phyloP scores from a whole-genome alignment of 2,888 invertebrate species.

The Spilosoma lubricipeda region DNA sequence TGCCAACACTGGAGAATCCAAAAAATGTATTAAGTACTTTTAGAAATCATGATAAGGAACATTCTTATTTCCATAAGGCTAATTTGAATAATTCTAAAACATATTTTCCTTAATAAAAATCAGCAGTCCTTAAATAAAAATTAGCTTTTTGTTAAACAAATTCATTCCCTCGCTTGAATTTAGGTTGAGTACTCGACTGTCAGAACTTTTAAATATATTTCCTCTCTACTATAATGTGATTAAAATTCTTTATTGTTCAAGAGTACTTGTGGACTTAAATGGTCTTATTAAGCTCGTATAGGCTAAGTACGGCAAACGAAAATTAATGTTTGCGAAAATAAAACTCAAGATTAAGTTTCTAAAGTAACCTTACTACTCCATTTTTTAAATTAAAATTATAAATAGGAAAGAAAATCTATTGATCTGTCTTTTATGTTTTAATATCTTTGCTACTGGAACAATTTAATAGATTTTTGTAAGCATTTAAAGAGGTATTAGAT shows the following conservation, averaged over 20 bases:
- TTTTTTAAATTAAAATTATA: background rate
- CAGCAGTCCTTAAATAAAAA: conserved; percentile 53
- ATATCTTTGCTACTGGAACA: too few relatives aligned
- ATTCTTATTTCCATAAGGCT: background rate
- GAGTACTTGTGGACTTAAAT: conserved; percentile 37
- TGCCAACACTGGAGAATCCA: too few relatives aligned
- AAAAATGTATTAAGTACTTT: background rate
- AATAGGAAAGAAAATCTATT: too few relatives aligned
- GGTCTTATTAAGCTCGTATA: conserved; percentile 30
- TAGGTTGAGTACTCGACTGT: conserved; percentile 49
- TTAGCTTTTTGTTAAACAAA: conserved; percentile 61
- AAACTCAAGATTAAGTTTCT: background rate
- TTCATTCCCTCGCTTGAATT: conserved; percentile 54
- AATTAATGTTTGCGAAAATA: background rate
- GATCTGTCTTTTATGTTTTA: too few relatives aligned
- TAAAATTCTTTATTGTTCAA: conserved; percentile 42
- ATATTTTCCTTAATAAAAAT: conserved; percentile 41
- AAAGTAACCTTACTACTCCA: background rate
- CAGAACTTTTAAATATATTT: conserved; percentile 48
- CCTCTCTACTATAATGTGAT: conserved; percentile 38
- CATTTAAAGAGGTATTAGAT: too few relatives aligned
- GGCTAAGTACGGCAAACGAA: background rate
- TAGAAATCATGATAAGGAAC: background rate
- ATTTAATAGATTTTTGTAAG: too few relatives aligned
- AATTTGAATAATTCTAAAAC: background rate